Conservation (phyloP, 2,888 invertebrate species). For the Ommatoiulus sabulosus region DNA sequence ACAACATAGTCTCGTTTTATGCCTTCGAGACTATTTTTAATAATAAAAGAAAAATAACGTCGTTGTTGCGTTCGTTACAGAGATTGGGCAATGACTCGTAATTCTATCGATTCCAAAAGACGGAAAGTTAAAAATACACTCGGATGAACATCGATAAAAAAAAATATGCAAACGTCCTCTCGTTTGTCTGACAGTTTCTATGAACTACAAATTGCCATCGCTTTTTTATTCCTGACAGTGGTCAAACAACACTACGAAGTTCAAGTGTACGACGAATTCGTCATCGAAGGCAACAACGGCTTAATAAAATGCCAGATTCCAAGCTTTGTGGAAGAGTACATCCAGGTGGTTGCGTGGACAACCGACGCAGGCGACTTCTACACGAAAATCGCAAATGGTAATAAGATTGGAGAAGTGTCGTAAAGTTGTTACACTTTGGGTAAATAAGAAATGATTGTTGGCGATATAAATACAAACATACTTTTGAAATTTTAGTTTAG, state of each 20-base stretch:
- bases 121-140: too few relatives aligned
- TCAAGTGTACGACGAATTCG: conserved; percentile 57
- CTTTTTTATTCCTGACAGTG: too few relatives aligned
- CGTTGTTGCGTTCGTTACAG: background rate
- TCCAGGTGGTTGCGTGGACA: conserved; percentile 55
- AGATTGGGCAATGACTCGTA: background rate
- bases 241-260: conserved; percentile 58
- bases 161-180: too few relatives aligned
- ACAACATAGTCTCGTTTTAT: background rate
- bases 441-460: too few relatives aligned
- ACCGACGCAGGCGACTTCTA: conserved; percentile 46
- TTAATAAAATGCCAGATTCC: conserved; percentile 55
- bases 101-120: too few relatives aligned
- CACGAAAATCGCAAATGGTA: conserved; percentile 50
- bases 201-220: too few relatives aligned
- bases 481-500: too few relatives aligned
- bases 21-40: background rate
- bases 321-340: conserved; percentile 56
- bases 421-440: background rate
- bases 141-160: too few relatives aligned
- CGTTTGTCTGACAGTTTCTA: too few relatives aligned
- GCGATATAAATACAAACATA: too few relatives aligned
- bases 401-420: conserved; percentile 10
- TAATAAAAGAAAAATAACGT: background rate
- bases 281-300: conserved; percentile 55